Evolutionary conservation across 2,113 vertebrate genomes (phyloP).

Genomic region (Scalopus aquaticus): DNA sequence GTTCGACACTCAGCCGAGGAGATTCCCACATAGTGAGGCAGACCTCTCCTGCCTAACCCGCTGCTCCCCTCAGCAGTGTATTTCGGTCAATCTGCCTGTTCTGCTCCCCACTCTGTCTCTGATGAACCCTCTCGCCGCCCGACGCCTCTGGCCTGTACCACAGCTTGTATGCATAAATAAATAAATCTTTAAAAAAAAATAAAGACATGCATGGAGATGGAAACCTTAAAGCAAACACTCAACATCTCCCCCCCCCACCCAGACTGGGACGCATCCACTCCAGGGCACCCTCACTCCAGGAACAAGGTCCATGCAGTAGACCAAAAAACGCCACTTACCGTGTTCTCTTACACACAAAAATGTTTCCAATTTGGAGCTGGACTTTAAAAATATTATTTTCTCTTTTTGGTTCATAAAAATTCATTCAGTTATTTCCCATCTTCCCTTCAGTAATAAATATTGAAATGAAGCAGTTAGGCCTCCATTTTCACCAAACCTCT

Average conservation of each 20-base stretch:
- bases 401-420: conserved; percentile 15
- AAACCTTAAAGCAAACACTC: background rate
- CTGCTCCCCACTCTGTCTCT: too few species aligned
- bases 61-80: too few species aligned
- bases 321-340: background rate
- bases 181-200: too few species aligned
- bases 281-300: background rate
- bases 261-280: background rate
- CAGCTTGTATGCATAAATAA: too few species aligned
- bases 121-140: too few species aligned
- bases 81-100: too few species aligned
- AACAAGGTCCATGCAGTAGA: background rate
- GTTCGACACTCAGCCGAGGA: too few species aligned
- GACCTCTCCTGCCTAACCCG: too few species aligned
- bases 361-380: background rate
- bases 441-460: background rate
- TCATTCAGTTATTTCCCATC: conserved; percentile 1
- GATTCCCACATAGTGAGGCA: too few species aligned
- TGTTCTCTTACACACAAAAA: background rate
- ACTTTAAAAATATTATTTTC: conserved; percentile 41
- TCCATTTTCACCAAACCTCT: conserved; percentile 7
- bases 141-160: too few species aligned
- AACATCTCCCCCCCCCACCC: background rate
- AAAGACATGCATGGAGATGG: background rate
- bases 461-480: background rate